Evolutionary conservation across 2,888 invertebrate species (phyloP), one percentile per base, ranked within the genome.

Genomic region (Drosophila rubida): DNA sequence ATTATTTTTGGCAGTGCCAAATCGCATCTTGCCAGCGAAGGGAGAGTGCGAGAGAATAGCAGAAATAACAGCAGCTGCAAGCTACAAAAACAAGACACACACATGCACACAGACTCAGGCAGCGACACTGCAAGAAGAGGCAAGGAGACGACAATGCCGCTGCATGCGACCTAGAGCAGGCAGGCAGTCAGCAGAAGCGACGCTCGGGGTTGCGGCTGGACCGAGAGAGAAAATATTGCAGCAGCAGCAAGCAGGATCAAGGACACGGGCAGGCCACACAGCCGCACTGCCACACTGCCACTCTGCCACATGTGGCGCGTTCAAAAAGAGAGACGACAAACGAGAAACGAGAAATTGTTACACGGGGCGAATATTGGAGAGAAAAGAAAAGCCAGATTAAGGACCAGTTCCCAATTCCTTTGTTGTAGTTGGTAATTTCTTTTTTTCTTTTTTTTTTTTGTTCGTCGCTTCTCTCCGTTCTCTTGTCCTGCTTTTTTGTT

Each of bases 1-100:
- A 14, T 57, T 54, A 19, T 61, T 53, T 32, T 45, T 54, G 57
- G 48, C 48, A 58, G 7, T 75, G 55, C 57, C 61, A 22, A 75
- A 64, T 45, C 37, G 55, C 46, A 55, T 25, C 16, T 16, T 27
- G 32, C 25, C 14, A 51, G 19, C 51, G 19, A 22, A 46, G 4
- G 3, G 1, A 41, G 19, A 19, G 19, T 45, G 64, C 67, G 70
- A 69, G 69, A 57, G 51, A 75, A 66, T 48, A 65, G 39, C 42
- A 54, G 13, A 58, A 57, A 62, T 51, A 75, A 69, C 85, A 70
- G 63, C 90, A 91, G 90, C 90, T 91, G 91, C 89, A 90, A 88
- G 85, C 88, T 85, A 87, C 65, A 72, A 71, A 71, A 46, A 65
- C 39, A 59, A 54, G 44, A 50, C 55, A 54, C 50, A 66, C 55